These are phyloP conservation scores for Pristionchus entomophagus DNA, from an alignment of 2,888 invertebrate species.

Conservation along the genomic window DNA sequence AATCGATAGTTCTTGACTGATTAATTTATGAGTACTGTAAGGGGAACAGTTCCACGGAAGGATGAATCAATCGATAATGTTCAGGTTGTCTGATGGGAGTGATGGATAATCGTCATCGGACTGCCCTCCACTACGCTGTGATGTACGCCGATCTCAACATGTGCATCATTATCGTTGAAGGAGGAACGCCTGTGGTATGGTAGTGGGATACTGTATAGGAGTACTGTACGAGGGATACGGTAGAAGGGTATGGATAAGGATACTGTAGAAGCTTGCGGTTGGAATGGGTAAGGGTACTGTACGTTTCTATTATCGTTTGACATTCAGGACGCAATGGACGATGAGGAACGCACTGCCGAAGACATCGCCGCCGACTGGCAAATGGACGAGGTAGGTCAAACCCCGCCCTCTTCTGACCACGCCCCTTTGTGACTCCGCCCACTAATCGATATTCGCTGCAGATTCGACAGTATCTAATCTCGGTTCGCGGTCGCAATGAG, in stretches of 20 bases:
- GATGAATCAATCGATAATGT: no score
- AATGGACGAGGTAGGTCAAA: conserved; percentile 8
- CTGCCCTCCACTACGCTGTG: conserved; percentile 28
- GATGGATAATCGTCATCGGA: background rate
- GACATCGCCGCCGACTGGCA: background rate
- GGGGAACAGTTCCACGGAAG: no score
- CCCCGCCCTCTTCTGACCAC: background rate
- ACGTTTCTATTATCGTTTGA: no score
- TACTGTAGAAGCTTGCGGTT: no score
- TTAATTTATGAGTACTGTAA: no score
- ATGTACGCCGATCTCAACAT: background rate
- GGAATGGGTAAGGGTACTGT: no score
- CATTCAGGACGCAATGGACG: background rate
- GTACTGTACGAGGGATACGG: background rate
- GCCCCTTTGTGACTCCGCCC: background rate
- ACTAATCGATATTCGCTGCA: background rate
- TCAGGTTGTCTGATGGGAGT: background rate
- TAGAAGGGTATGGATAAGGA: background rate
- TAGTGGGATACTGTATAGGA: no score
- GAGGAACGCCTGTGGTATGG: background rate
- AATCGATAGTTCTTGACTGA: no score
- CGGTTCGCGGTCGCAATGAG: background rate
- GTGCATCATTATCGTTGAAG: background rate
- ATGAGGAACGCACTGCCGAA: conserved; percentile 6
- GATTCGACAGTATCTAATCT: background rate